Percentiles rank a stretch among this genome's conserved stretches.
These are phyloP conservation scores for Holcopasites calliopsidis DNA, from an alignment of 1,140 invertebrate species.

Conservation along the genomic window DNA sequence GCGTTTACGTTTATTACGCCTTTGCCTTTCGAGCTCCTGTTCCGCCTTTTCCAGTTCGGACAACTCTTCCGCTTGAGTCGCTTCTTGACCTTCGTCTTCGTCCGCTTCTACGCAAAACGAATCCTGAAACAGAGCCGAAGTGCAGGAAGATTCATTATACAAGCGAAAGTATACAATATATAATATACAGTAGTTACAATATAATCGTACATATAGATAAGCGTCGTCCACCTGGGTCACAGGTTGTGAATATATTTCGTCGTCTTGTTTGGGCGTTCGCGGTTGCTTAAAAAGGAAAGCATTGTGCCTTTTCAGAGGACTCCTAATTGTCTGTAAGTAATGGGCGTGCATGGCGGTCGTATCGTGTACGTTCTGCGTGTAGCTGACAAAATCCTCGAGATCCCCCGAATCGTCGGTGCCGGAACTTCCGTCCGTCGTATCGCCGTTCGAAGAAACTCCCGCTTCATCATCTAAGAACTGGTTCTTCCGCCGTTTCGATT, in stretches of 20 bases:
- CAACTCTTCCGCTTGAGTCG: neutral
- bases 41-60: conserved; percentile 42
- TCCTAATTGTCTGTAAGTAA: conserved; percentile 82
- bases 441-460: conserved; percentile 76
- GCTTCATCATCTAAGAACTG: conserved; percentile 82
- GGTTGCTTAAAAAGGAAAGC: conserved; percentile 64
- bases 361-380: conserved; percentile 74
- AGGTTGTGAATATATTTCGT: conserved; percentile 70
- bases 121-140: too few relatives aligned
- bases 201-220: conserved; percentile 72
- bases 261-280: conserved; percentile 27
- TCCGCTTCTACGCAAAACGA: conserved; percentile 65
- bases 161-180: too few relatives aligned
- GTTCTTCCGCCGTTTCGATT: conserved; percentile 34
- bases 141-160: neutral
- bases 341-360: conserved; percentile 80
- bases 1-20: conserved; percentile 52
- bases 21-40: conserved; percentile 34
- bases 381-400: conserved; percentile 70
- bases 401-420: conserved; percentile 74
- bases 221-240: conserved; percentile 53
- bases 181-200: neutral
- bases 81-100: neutral
- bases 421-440: conserved; percentile 59
- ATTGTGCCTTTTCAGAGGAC: conserved; percentile 51